Evolutionary conservation across 2,797 vertebrate genomes (phyloP).

Genomic region (Myotis daubentonii): DNA sequence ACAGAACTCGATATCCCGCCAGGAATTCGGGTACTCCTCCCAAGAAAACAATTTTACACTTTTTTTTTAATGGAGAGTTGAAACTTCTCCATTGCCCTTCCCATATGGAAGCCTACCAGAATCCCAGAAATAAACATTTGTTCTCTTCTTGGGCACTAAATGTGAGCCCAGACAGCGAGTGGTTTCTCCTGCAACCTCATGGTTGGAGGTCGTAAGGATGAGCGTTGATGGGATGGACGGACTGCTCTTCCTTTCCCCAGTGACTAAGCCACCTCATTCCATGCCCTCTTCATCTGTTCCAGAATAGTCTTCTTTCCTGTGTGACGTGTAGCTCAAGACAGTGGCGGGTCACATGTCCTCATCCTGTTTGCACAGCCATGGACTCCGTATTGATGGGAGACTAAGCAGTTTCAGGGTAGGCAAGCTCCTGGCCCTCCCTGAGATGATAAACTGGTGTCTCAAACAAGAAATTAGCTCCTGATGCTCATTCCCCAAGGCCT

Average conservation of each 20-base stretch:
- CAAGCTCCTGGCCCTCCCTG: neutral
- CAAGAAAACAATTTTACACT: neutral
- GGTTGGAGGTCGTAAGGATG: neutral
- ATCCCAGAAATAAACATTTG: neutral
- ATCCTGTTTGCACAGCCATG: neutral
- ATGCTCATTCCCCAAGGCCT: neutral
- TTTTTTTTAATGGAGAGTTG: neutral
- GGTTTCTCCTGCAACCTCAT: too few species aligned
- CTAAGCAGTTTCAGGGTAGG: neutral
- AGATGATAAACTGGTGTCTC: neutral
- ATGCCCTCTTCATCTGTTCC: neutral
- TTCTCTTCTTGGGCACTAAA: neutral
- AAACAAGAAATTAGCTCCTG: neutral
- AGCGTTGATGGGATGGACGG: neutral
- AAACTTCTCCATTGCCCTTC: neutral
- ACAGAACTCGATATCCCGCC: neutral
- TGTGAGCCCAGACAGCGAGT: neutral
- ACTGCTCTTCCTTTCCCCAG: neutral
- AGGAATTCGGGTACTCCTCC: neutral
- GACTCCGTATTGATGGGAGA: neutral
- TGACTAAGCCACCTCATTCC: neutral
- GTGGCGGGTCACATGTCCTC: neutral
- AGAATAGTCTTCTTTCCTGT: neutral
- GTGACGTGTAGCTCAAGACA: neutral
- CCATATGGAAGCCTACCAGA: neutral